phyloP scores from a whole-genome alignment of 2,888 invertebrate species.

The Cheiracanthium punctorium region DNA sequence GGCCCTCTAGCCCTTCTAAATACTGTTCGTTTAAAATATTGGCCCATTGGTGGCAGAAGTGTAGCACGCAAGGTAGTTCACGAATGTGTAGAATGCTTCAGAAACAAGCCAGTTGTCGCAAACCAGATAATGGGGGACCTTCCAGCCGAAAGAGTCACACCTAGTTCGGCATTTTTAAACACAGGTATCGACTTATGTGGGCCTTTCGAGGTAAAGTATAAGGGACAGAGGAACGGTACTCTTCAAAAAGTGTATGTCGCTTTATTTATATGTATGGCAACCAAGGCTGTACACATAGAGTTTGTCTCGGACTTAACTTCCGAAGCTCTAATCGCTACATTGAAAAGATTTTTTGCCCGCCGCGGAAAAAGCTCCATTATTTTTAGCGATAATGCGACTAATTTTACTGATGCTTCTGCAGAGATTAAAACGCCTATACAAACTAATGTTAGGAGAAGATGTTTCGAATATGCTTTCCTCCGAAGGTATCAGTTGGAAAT shows the following conservation, averaged over 20 bases:
- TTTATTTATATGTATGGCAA: slow-evolving; percentile 19
- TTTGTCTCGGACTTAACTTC: background rate
- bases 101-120: too few relatives aligned
- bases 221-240: background rate
- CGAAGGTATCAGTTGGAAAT: slow-evolving; percentile 69
- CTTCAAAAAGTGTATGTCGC: background rate
- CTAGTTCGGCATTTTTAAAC: too few relatives aligned
- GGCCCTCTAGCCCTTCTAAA: too few relatives aligned
- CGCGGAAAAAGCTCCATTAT: slow-evolving; percentile 6
- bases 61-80: too few relatives aligned
- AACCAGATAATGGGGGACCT: too few relatives aligned
- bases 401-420: background rate
- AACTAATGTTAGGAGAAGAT: too few relatives aligned
- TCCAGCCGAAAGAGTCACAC: too few relatives aligned
- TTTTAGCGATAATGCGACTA: slow-evolving; percentile 6
- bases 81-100: too few relatives aligned
- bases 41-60: too few relatives aligned
- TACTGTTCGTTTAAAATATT: too few relatives aligned
- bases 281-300: background rate
- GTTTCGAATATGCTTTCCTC: too few relatives aligned
- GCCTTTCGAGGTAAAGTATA: background rate
- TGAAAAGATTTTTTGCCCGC: slow-evolving; percentile 11
- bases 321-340: background rate
- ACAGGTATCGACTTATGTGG: background rate
- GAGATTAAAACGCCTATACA: background rate